Conservation (phyloP, 2,797 vertebrate species). For the Argentina silus region DNA sequence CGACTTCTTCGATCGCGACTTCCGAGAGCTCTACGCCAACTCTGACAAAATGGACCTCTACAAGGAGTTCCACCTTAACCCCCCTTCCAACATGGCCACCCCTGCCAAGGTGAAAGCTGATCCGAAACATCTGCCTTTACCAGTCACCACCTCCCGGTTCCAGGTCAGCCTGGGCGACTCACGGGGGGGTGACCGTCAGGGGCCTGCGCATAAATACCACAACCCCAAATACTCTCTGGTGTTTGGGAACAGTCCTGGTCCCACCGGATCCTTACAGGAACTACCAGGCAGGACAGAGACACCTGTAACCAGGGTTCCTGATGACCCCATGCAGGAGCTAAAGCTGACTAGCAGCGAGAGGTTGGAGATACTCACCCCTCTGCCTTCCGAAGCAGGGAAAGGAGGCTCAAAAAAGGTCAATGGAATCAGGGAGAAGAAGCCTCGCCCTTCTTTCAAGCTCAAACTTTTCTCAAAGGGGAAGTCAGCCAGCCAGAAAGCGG, state of each 20-base stretch:
- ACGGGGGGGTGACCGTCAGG: constrained; percentile 55
- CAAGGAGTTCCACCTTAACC: constrained; percentile 82
- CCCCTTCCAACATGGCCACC: constrained; percentile 28
- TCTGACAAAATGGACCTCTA: constrained; percentile 88
- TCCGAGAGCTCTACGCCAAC: constrained; percentile 91
- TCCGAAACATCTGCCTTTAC: constrained; percentile 43
- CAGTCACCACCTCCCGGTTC: constrained; percentile 73
- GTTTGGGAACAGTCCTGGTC: constrained; percentile 61
- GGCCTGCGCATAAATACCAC: constrained; percentile 89
- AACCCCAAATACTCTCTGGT: constrained; percentile 91
- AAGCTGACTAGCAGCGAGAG: constrained; percentile 42
- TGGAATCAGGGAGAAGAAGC: constrained; percentile 27
- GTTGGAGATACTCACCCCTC: constrained; percentile 21
- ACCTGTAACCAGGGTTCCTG: neutral
- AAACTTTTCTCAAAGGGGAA: constrained; percentile 23
- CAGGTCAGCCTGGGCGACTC: constrained; percentile 73
- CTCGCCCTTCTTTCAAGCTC: neutral
- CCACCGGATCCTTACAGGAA: constrained; percentile 43
- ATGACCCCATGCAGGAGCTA: constrained; percentile 17
- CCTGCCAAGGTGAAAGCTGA: constrained; percentile 42
- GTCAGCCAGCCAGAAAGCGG: constrained; percentile 2
- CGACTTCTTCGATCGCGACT: constrained; percentile 90
- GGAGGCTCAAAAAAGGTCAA: constrained; percentile 22
- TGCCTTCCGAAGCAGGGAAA: constrained; percentile 17
- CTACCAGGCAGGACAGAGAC: neutral